A percentile compares a stretch with the other conserved stretches of the same genome.
Evolutionary conservation across 2,888 invertebrate genomes (phyloP).

Genomic region (Seladonia tumulorum): DNA sequence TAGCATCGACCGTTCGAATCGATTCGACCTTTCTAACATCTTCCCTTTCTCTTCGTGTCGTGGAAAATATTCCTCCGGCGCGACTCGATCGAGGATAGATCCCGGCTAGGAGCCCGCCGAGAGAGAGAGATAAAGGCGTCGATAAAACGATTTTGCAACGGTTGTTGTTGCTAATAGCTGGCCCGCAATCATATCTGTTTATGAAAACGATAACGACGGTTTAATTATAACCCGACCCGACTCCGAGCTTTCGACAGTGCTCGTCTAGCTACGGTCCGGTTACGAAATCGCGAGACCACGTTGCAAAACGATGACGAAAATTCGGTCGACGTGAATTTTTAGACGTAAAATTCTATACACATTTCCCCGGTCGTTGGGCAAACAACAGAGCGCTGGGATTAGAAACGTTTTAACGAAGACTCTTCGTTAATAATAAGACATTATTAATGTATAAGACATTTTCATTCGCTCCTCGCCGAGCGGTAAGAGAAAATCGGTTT

Average conservation of each 20-base stretch:
- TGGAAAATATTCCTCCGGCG: background rate
- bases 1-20: background rate
- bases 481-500: background rate
- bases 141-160: background rate
- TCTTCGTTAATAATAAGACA: no score
- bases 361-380: no score
- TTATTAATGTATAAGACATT: no score
- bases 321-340: background rate
- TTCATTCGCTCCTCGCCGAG: background rate
- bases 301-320: background rate
- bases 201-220: background rate
- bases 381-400: background rate
- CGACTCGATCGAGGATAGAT: background rate
- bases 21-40: background rate
- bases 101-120: background rate
- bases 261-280: background rate
- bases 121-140: background rate
- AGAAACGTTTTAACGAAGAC: background rate
- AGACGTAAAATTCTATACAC: background rate
- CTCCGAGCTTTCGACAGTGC: background rate
- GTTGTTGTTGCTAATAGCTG: background rate
- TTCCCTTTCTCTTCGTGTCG: background rate
- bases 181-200: background rate
- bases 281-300: background rate
- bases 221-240: background rate